Evolutionary conservation across 2,888 invertebrate species (phyloP).

Genomic region (Chloroclystis v-ata): DNA sequence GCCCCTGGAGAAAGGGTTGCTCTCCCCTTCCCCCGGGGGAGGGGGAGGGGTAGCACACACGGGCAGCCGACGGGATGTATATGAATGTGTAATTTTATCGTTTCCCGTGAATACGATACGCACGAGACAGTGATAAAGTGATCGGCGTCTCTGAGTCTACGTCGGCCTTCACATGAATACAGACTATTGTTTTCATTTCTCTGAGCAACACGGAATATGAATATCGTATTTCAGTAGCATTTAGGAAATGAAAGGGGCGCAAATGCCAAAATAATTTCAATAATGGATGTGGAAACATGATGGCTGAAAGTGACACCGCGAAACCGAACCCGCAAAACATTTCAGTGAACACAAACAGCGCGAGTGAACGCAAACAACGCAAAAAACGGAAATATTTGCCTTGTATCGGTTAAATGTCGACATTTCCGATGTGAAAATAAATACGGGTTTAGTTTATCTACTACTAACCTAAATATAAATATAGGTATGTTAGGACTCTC

Average conservation of each 20-base stretch:
- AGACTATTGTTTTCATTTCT: not conserved
- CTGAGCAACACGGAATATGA: no score
- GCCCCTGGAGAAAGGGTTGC: constrained; percentile 62
- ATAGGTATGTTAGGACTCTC: no score
- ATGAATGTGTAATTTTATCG: constrained; percentile 51
- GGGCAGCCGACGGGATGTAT: constrained; percentile 37
- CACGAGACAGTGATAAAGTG: constrained; percentile 18
- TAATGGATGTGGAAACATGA: constrained; percentile 6
- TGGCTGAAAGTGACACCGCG: constrained; percentile 39
- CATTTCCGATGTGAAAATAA: constrained; percentile 37
- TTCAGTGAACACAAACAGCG: constrained; percentile 45
- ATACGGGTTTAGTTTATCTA: not conserved
- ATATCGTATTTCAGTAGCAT: not conserved
- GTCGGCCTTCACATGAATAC: not conserved
- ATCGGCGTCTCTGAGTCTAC: constrained; percentile 25
- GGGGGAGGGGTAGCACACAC: constrained; percentile 34
- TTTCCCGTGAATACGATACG: constrained; percentile 24
- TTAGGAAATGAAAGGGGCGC: not conserved
- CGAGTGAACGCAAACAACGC: constrained; percentile 64
- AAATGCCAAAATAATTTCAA: not conserved
- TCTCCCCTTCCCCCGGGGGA: constrained; percentile 24
- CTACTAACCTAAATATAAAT: not conserved
- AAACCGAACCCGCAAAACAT: constrained; percentile 46
- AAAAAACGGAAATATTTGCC: constrained; percentile 55
- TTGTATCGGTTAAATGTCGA: constrained; percentile 42